Evolutionary conservation across 2,888 invertebrate species (phyloP).

Genomic region (Noctua comes): DNA sequence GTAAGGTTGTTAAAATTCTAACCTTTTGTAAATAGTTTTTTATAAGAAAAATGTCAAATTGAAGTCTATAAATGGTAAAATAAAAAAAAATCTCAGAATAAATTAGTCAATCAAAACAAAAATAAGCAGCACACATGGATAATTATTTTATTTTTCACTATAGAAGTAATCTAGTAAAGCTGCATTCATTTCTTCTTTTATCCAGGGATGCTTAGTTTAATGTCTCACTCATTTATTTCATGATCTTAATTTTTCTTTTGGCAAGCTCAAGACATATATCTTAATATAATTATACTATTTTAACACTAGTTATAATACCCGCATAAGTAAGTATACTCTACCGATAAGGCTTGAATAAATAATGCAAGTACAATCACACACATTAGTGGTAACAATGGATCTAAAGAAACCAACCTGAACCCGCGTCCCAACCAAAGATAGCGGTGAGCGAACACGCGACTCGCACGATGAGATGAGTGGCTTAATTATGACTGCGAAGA

Average conservation of each 20-base stretch:
- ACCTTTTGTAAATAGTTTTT: background rate
- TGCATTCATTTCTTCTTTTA: background rate
- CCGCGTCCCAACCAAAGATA: background rate
- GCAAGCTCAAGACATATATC: background rate
- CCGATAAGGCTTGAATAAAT: background rate
- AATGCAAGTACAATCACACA: background rate
- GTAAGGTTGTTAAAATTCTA: background rate
- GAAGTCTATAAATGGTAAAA: background rate
- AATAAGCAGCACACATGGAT: background rate
- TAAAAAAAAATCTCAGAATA: background rate
- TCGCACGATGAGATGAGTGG: background rate
- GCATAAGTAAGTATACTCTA: conserved; percentile 5
- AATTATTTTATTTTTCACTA: background rate
- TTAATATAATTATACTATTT: conserved; percentile 2
- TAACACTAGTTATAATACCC: conserved; percentile 22
- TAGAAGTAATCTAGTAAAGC: background rate
- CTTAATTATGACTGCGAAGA: background rate
- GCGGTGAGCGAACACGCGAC: background rate
- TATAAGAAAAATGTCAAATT: background rate
- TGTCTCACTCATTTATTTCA: background rate
- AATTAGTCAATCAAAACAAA: background rate
- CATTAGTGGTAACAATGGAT: background rate
- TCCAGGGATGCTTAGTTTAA: background rate
- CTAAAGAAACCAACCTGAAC: background rate
- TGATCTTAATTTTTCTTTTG: background rate